Percentiles rank a stretch among this genome's conserved stretches.
Evolutionary conservation across 2,113 vertebrate genomes (phyloP).

Genomic region (Anguilla japonica): DNA sequence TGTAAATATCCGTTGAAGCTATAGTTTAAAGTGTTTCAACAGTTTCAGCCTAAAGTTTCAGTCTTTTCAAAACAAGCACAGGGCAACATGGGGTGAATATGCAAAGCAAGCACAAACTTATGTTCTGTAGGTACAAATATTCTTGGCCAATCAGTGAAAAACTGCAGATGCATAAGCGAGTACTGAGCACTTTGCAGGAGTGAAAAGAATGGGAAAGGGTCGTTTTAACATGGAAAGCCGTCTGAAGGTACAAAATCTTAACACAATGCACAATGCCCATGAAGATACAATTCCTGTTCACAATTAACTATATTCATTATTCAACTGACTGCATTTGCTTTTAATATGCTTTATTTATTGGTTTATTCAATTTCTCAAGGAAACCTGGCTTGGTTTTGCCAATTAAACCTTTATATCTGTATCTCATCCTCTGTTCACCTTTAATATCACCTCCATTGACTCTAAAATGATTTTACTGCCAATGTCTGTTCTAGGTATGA

Average conservation of each 20-base stretch:
- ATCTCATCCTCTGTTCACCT: background rate
- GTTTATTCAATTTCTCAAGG: background rate
- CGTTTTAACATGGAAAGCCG: background rate
- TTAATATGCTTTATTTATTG: background rate
- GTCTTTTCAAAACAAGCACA: background rate
- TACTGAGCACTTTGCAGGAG: background rate
- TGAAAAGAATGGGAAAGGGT: background rate
- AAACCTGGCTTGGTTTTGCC: background rate
- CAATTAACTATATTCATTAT: background rate
- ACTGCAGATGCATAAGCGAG: background rate
- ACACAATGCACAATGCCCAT: background rate
- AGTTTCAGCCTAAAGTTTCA: background rate
- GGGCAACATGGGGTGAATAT: background rate
- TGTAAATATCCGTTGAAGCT: too few species aligned
- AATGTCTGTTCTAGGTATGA: background rate
- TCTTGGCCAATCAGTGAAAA: background rate
- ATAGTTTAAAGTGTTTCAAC: too few species aligned
- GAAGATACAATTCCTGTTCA: background rate
- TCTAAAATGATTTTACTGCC: constrained; percentile 1
- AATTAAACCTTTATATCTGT: background rate
- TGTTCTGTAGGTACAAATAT: too few species aligned
- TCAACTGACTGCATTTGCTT: background rate
- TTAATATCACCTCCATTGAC: background rate
- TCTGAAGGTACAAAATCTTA: background rate
- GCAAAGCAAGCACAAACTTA: background rate